Evolutionary conservation across 2,797 vertebrate genomes (phyloP).

Genomic region (Falco columbarius): DNA sequence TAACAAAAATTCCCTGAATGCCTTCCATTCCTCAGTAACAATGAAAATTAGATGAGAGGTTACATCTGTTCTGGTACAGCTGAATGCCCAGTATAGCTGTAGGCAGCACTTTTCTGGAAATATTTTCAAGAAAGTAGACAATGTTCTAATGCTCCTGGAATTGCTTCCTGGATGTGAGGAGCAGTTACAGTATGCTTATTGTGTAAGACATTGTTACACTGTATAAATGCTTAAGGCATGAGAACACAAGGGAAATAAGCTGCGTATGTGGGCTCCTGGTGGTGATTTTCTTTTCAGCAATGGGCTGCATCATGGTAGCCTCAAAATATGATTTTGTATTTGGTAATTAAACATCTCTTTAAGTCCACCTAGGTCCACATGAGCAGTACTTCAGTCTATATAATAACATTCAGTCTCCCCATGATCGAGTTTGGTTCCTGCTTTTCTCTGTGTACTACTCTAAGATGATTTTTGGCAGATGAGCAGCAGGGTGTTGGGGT

Average conservation of each 20-base stretch:
- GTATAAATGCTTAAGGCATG: background rate
- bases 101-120: background rate
- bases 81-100: background rate
- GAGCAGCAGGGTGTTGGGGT: background rate
- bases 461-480: background rate
- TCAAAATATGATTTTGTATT: background rate
- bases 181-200: background rate
- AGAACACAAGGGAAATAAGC: background rate
- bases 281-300: background rate
- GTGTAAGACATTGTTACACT: background rate
- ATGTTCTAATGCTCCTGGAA: background rate
- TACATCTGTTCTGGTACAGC: background rate
- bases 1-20: background rate
- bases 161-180: background rate
- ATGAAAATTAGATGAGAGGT: background rate
- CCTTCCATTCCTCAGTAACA: background rate
- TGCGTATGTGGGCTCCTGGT: background rate
- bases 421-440: accelerated
- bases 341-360: background rate
- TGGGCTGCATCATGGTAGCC: background rate
- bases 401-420: background rate
- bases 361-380: background rate
- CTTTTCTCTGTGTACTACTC: background rate
- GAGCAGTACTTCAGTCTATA: background rate
- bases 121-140: background rate